Conservation (phyloP, 92 coral and sea anemone genomes). For the Paramuricea clavata region DNA sequence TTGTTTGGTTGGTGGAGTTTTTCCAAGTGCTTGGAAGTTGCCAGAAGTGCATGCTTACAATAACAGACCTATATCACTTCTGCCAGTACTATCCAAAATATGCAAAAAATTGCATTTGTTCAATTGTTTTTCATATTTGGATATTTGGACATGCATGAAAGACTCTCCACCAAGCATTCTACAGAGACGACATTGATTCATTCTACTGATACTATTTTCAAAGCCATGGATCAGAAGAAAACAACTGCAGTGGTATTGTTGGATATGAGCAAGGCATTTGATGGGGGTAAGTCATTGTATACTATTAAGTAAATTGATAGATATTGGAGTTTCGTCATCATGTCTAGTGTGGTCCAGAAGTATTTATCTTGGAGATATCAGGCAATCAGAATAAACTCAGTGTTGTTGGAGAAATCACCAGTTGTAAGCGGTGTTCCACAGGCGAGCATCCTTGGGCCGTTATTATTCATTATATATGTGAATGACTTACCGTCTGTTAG, state of each 20-base stretch:
- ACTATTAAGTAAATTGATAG: conserved; percentile 17
- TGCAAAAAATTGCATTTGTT: not conserved
- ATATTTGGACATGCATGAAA: too few species aligned
- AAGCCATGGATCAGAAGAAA: conserved; percentile 7
- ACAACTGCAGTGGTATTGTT: not conserved
- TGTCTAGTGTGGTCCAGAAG: conserved; percentile 53
- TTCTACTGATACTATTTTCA: not conserved
- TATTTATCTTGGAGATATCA: conserved; percentile 28
- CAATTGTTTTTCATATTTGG: not conserved
- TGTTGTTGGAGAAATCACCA: conserved; percentile 42
- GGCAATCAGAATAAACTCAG: conserved; percentile 31
- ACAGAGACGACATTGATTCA: not conserved
- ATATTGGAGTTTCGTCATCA: conserved; percentile 35
- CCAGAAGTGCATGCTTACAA: not conserved
- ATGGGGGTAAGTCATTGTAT: not conserved
- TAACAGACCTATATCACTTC: conserved; percentile 13
- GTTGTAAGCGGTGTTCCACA: conserved; percentile 69
- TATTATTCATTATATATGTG: too few species aligned
- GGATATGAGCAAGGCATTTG: conserved; percentile 23
- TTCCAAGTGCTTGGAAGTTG: not conserved
- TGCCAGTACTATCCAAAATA: conserved; percentile 1
- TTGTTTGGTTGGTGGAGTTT: not conserved
- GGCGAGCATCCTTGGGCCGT: conserved; percentile 56
- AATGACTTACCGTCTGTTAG: conserved; percentile 55
- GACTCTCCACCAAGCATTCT: too few species aligned